phyloP scores from a whole-genome alignment of 2,113 vertebrate genomes.

The Varanus komodoensis region DNA sequence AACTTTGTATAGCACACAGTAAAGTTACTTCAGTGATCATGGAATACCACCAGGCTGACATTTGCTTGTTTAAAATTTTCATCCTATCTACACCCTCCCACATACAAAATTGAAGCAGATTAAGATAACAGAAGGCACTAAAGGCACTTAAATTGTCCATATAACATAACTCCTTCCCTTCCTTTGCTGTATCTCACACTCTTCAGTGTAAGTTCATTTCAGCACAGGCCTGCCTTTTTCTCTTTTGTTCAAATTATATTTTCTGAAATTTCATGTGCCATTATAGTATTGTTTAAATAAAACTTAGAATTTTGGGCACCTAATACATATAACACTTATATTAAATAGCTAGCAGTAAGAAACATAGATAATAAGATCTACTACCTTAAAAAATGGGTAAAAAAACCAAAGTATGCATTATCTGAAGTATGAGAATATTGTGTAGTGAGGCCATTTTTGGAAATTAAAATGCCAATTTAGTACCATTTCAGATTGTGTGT shows the following conservation, averaged over 20 bases:
- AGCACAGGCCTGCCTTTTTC: neutral
- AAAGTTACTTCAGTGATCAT: neutral
- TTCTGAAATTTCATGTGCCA: neutral
- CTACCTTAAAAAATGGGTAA: neutral
- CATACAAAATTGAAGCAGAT: neutral
- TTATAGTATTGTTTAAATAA: neutral
- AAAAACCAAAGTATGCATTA: neutral
- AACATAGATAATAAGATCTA: neutral
- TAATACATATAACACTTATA: neutral
- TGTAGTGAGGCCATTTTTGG: neutral
- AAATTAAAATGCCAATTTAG: neutral
- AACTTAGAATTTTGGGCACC: neutral
- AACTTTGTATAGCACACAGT: neutral
- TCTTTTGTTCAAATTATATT: neutral
- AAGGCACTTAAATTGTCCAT: neutral
- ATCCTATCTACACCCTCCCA: neutral
- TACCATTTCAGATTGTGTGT: neutral
- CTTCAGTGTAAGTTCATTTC: neutral
- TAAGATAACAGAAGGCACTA: neutral
- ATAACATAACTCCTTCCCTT: too few relatives aligned
- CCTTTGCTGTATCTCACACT: neutral
- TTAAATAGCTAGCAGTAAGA: neutral
- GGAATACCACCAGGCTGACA: neutral
- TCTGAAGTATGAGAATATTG: neutral
- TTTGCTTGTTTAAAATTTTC: neutral